Conservation (phyloP, 2,888 invertebrate species). For the Tupiocoris notatus region DNA sequence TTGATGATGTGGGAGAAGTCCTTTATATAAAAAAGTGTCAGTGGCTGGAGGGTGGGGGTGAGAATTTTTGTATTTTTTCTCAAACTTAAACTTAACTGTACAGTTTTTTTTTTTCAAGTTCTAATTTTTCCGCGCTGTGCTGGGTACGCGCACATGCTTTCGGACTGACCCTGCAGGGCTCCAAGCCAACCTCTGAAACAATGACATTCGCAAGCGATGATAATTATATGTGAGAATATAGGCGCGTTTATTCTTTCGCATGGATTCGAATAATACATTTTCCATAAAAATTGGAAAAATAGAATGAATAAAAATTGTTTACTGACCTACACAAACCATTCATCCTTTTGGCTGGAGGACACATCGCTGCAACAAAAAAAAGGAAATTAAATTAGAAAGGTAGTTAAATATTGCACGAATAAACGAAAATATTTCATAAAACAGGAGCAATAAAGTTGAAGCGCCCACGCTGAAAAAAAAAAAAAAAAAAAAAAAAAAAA, state of each 20-base stretch:
- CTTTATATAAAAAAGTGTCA: slow-evolving; percentile 20
- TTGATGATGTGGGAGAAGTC: slow-evolving; percentile 18
- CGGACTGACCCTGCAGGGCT: slow-evolving; percentile 54
- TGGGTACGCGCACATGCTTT: slow-evolving; percentile 52
- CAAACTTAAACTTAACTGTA: slow-evolving; percentile 38
- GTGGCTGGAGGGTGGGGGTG: slow-evolving; percentile 2
- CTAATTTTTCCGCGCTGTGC: slow-evolving; percentile 46
- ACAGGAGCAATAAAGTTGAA: no score
- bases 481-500: no score
- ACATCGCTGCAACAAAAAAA: slow-evolving; percentile 56
- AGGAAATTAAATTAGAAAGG: no score
- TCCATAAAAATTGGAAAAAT: no score
- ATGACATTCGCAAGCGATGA: no score
- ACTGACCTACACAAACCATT: slow-evolving; percentile 81
- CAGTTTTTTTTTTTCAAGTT: slow-evolving; percentile 34
- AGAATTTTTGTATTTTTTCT: slow-evolving; percentile 21
- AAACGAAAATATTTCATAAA: no score
- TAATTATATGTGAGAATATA: no score
- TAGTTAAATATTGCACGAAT: no score
- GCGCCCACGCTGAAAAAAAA: no score
- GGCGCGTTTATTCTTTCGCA: no score
- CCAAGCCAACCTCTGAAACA: slow-evolving; percentile 53
- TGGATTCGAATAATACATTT: no score
- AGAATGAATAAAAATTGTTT: no score
- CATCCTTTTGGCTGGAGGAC: slow-evolving; percentile 74